Conservation (phyloP, 2,113 vertebrate species). For the Ictalurus furcatus region DNA sequence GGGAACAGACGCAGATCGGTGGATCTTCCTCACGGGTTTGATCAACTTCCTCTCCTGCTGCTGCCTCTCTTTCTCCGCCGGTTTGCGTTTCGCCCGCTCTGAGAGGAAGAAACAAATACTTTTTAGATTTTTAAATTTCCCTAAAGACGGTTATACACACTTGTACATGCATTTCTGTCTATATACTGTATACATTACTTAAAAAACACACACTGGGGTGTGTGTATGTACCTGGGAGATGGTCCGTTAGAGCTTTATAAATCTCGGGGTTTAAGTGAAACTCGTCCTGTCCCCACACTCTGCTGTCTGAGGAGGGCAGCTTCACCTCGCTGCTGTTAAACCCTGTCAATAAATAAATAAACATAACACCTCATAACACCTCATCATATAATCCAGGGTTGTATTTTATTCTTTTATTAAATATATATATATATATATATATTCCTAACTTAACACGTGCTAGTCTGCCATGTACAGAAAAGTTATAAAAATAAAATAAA, state of each 20-base stretch:
- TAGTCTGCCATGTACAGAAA: not conserved
- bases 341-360: constrained; percentile 66
- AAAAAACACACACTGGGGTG: not conserved
- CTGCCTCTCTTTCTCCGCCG: constrained; percentile 67
- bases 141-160: not conserved
- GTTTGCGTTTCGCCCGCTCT: constrained; percentile 66
- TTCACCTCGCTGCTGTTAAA: constrained; percentile 88
- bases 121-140: not conserved
- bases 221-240: constrained; percentile 78
- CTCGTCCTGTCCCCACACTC: constrained; percentile 81
- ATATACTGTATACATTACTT: not conserved
- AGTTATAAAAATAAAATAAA: not conserved
- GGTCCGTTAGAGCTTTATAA: constrained; percentile 77
- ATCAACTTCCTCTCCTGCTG: constrained; percentile 74
- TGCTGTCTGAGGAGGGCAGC: constrained; percentile 83
- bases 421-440: not conserved
- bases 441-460: not conserved
- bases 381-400: not conserved
- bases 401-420: not conserved
- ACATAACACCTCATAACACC: not conserved
- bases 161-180: not conserved
- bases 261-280: constrained; percentile 80
- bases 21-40: constrained; percentile 85
- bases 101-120: not conserved
- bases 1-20: constrained; percentile 72